phyloP scores from a whole-genome alignment of 1,140 invertebrate species.

The Lasaia peninsularis region DNA sequence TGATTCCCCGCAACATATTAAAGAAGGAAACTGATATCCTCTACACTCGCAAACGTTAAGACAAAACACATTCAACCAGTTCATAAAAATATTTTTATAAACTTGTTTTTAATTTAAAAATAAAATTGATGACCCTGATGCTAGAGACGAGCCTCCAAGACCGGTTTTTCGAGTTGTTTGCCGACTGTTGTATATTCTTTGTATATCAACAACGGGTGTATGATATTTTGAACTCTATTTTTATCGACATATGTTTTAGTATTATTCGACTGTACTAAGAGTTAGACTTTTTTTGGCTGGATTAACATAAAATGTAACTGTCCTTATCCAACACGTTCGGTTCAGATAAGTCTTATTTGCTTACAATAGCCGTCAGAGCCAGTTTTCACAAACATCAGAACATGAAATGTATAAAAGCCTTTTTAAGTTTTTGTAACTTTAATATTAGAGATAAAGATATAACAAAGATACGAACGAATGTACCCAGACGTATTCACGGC shows the following conservation, averaged over 20 bases:
- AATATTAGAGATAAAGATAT: no score
- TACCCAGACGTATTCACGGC: no score
- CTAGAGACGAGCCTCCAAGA: conserved; percentile 45
- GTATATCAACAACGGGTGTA: conserved; percentile 2
- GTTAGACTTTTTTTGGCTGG: not conserved
- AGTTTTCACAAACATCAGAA: conserved; percentile 50
- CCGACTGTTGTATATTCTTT: not conserved
- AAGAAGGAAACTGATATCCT: not conserved
- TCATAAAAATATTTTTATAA: conserved; percentile 5
- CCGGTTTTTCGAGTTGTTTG: conserved; percentile 42
- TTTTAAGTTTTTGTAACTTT: not conserved
- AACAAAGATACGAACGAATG: no score
- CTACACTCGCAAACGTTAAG: not conserved
- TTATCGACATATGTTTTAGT: not conserved
- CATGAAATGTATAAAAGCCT: conserved; percentile 33
- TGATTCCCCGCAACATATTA: not conserved
- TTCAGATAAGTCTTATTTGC: conserved; percentile 18
- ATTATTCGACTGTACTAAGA: not conserved
- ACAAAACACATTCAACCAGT: no score
- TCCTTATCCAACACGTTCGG: conserved; percentile 17
- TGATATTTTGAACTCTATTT: not conserved
- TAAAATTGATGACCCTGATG: conserved; percentile 16
- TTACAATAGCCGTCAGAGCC: conserved; percentile 43
- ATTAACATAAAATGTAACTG: not conserved
- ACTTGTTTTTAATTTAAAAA: conserved; percentile 1